A percentile compares a stretch with the other conserved stretches of the same genome.
phyloP scores from a whole-genome alignment of 1,140 invertebrate species.

The Scaptomyza hsui region DNA sequence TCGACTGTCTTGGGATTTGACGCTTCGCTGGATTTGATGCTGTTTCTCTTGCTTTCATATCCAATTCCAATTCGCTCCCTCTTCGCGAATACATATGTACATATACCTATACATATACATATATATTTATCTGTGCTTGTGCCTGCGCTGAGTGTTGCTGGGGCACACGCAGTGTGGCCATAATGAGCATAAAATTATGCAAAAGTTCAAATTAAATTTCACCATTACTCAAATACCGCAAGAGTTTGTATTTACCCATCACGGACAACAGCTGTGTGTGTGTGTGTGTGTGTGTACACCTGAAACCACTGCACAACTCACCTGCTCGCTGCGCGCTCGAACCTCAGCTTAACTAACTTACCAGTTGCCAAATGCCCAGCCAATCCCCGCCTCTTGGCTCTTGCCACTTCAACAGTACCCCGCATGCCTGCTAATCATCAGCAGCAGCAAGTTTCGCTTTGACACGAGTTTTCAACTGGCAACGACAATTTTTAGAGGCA shows the following conservation, averaged over 20 bases:
- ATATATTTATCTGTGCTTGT: not conserved
- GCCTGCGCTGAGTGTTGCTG: not conserved
- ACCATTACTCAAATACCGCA: constrained; percentile 60
- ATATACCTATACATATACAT: not conserved
- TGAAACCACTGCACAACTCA: too few species aligned
- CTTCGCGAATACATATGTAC: constrained; percentile 12
- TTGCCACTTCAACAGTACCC: not conserved
- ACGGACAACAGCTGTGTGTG: too few species aligned
- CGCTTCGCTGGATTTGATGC: constrained; percentile 46
- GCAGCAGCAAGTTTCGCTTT: constrained; percentile 30
- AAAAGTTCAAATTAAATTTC: constrained; percentile 80
- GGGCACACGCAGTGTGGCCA: constrained; percentile 22
- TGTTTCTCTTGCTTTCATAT: constrained; percentile 4
- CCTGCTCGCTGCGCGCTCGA: too few species aligned
- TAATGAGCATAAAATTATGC: constrained; percentile 80
- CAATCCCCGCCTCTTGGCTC: not conserved
- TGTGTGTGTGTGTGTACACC: not conserved
- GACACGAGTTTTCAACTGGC: constrained; percentile 22
- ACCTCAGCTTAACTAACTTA: not conserved
- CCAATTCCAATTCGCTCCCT: not conserved
- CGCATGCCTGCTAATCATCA: constrained; percentile 13
- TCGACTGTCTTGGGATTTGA: constrained; percentile 62
- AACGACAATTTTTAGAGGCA: constrained; percentile 4
- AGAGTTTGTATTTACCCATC: constrained; percentile 44
- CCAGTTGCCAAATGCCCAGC: not conserved